A percentile compares a stretch with the other conserved stretches of the same genome.
phyloP scores from a whole-genome alignment of 2,797 vertebrate genomes.

The Astyanax mexicanus region DNA sequence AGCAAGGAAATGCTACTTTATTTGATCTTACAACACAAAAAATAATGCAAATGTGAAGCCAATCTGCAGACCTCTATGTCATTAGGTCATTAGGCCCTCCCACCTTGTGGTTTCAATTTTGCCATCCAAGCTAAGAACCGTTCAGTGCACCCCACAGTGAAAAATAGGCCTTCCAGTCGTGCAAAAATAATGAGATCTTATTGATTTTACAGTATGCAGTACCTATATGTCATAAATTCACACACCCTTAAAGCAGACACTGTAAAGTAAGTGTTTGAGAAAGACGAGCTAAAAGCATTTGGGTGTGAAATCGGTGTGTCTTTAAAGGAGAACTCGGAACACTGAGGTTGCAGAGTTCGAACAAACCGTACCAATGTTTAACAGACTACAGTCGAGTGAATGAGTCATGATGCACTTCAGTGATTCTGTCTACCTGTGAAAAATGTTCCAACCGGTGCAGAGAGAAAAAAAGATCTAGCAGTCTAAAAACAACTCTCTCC shows the following conservation, averaged over 20 bases:
- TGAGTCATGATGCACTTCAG: slow-evolving; percentile 21
- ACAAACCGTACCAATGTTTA: slow-evolving; percentile 24
- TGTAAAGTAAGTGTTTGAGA: background rate
- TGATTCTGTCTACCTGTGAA: slow-evolving; percentile 8
- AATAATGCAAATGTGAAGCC: too few species aligned
- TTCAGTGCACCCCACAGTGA: too few species aligned
- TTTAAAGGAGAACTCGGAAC: background rate
- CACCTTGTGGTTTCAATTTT: too few species aligned
- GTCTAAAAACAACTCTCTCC: slow-evolving; percentile 14
- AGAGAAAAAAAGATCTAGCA: background rate
- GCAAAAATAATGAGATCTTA: too few species aligned
- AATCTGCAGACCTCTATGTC: too few species aligned
- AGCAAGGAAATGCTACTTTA: too few species aligned
- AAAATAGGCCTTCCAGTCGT: too few species aligned
- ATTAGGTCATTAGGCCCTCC: too few species aligned
- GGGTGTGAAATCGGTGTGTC: background rate
- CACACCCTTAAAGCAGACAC: background rate
- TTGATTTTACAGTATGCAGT: background rate
- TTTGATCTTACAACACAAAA: too few species aligned
- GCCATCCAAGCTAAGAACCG: too few species aligned
- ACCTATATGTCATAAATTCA: background rate
- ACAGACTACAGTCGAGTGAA: background rate
- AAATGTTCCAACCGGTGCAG: background rate
- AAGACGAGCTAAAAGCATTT: background rate
- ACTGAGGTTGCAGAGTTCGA: slow-evolving; percentile 4